A percentile compares a stretch with the other conserved stretches of the same genome.
phyloP scores from a whole-genome alignment of 2,888 invertebrate genomes.

The Limenitis camilla region DNA sequence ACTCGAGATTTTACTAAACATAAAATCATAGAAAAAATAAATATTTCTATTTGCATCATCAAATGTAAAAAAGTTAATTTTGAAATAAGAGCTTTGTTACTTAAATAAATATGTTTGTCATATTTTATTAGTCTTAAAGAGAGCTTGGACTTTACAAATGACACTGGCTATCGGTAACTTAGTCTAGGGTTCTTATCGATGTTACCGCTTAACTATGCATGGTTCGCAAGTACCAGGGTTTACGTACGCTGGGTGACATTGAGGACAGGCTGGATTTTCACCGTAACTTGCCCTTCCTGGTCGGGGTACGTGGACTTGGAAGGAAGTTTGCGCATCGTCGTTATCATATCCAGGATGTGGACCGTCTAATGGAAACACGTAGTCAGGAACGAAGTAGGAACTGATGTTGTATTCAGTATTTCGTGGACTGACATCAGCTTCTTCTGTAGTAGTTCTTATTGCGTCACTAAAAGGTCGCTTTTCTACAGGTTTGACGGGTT shows the following conservation, averaged over 20 bases:
- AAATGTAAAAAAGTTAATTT: not conserved
- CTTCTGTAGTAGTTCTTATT: conserved; percentile 46
- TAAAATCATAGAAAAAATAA: no score
- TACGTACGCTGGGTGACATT: conserved; percentile 78
- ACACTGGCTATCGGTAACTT: conserved; percentile 7
- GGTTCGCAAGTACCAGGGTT: conserved; percentile 78
- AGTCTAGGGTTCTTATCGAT: conserved; percentile 2
- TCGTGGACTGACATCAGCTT: conserved; percentile 37
- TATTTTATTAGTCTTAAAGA: conserved; percentile 1
- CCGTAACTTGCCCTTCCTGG: conserved; percentile 66
- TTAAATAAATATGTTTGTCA: conserved; percentile 6
- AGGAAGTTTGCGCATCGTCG: conserved; percentile 74
- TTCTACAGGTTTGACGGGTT: conserved; percentile 36
- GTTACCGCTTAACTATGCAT: conserved; percentile 73
- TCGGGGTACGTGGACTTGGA: conserved; percentile 71
- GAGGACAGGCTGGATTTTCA: conserved; percentile 76
- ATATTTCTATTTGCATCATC: not conserved
- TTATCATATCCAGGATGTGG: conserved; percentile 75
- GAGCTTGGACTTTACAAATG: conserved; percentile 1
- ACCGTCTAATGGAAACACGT: conserved; percentile 75
- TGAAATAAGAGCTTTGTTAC: not conserved
- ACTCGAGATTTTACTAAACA: no score
- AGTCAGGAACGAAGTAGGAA: conserved; percentile 77
- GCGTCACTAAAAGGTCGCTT: conserved; percentile 51
- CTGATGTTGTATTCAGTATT: conserved; percentile 74